These are phyloP conservation scores for Aricia agestis DNA, from an alignment of 1,140 invertebrate genomes.

Conservation along the genomic window DNA sequence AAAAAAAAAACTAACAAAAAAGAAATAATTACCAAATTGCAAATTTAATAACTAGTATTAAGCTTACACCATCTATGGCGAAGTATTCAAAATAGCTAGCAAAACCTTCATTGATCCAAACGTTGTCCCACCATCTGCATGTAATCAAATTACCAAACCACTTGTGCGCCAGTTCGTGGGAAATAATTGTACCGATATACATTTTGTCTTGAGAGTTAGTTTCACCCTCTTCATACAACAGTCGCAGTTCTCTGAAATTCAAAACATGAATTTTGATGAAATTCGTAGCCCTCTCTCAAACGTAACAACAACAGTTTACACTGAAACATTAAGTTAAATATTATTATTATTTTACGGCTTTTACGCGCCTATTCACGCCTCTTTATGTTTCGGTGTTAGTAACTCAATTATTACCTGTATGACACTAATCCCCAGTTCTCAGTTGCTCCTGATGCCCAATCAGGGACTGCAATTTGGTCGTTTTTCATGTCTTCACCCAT, in stretches of 20 bases:
- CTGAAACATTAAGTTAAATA: too few species aligned
- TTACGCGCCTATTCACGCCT: too few species aligned
- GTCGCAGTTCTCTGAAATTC: conserved; percentile 50
- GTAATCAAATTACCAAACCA: conserved; percentile 79
- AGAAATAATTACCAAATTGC: background rate
- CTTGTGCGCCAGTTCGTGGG: conserved; percentile 76
- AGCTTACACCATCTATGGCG: conserved; percentile 78
- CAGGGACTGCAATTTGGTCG: conserved; percentile 83
- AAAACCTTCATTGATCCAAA: conserved; percentile 91
- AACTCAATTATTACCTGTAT: conserved; percentile 59
- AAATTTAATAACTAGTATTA: background rate
- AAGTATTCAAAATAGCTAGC: conserved; percentile 86
- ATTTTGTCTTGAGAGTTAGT: conserved; percentile 57
- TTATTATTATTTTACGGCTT: too few species aligned
- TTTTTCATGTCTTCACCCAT: conserved; percentile 71
- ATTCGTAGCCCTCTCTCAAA: too few species aligned
- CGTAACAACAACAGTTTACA: too few species aligned
- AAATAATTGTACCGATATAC: conserved; percentile 74
- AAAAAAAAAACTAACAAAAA: background rate
- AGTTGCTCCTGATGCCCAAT: conserved; percentile 83
- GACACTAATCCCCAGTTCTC: conserved; percentile 86
- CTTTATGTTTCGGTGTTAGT: too few species aligned
- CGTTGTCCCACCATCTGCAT: conserved; percentile 75
- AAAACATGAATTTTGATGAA: too few species aligned
- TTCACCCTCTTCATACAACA: conserved; percentile 53